Evolutionary conservation across 2,888 invertebrate species (phyloP), one percentile per base, ranked within the genome.

Genomic region (Sialis lutaria): DNA sequence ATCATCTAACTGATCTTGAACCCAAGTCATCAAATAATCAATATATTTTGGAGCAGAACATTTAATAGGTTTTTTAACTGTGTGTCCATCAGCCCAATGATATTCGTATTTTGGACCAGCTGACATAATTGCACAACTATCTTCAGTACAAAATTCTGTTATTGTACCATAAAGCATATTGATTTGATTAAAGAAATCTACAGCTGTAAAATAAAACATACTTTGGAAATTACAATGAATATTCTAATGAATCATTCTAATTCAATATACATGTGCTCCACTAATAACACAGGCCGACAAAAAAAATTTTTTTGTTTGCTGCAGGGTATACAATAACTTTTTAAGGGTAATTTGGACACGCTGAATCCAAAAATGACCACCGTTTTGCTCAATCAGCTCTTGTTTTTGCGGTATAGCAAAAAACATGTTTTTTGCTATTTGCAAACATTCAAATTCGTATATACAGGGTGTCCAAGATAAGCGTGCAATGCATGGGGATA

Each of bases 171-270:
- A 98, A 53, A 98, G 71, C 97, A 98, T 98, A 69, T 96, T 96
- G 63, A 98, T 97, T 76, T 99, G 98, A 69, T 98, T 98, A 71
- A 97, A 98, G 68, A 98, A 98, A 70, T 98, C 98, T 52, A 98
- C 96, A 60, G 96, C 96, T 96, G 69, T 40, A 75, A 73, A 49
- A 50, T 52, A 50, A n/a, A 52, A 43, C 6, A 43, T 12, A 32
- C 12, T 12, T 7, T 12, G 13, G n/a, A 12, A 9, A 40, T 40
- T 40, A 12, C 13, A 40, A 40, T 40, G 4, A 40, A 40, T 2
- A 9, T 2, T 9, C 6, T 34, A 6, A 35, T n/a, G n/a, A 35
- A 35, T n/a, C n/a, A n/a, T 22, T 22, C 22, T 2, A 22, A 22
- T 22, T 22, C 22, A 22, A 22, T 22, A 22, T 4, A 22, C 22